Evolutionary conservation across 1,140 invertebrate genomes (phyloP).

Genomic region (Camponotus vicinus): DNA sequence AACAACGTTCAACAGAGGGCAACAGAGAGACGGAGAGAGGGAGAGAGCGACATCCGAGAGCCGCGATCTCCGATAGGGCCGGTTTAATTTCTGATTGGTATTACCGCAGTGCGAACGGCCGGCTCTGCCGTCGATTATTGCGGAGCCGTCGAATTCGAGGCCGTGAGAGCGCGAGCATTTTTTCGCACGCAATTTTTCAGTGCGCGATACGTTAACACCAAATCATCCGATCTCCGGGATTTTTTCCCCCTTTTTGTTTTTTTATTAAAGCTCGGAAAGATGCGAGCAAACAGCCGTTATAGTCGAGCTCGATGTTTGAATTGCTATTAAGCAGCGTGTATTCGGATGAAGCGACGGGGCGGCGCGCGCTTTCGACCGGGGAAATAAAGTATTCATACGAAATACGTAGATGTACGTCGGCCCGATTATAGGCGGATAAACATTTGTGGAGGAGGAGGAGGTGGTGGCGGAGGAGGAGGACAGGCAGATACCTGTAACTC

Average conservation of each 20-base stretch:
- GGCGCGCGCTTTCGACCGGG: slow-evolving; percentile 41
- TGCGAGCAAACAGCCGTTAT: neutral
- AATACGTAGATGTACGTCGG: slow-evolving; percentile 57
- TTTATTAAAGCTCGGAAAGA: too few relatives aligned
- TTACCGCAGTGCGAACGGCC: slow-evolving; percentile 75
- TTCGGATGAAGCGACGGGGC: slow-evolving; percentile 8
- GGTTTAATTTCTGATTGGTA: slow-evolving; percentile 83
- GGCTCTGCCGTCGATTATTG: slow-evolving; percentile 62
- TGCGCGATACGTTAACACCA: slow-evolving; percentile 32
- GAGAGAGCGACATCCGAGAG: slow-evolving; percentile 73
- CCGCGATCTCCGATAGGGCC: slow-evolving; percentile 79
- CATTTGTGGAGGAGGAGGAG: slow-evolving; percentile 58
- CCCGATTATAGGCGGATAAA: slow-evolving; percentile 70
- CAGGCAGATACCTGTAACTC: slow-evolving; percentile 59
- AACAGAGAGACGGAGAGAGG: neutral
- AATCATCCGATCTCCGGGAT: slow-evolving; percentile 32
- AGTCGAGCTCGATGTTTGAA: slow-evolving; percentile 45
- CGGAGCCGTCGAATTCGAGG: neutral
- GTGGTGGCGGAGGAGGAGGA: slow-evolving; percentile 16
- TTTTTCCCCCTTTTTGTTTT: neutral
- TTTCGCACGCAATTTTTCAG: slow-evolving; percentile 68
- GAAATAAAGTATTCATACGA: slow-evolving; percentile 71
- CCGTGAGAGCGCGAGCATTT: slow-evolving; percentile 76
- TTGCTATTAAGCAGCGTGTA: slow-evolving; percentile 47
- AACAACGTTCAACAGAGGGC: neutral